Evolutionary conservation across 2,888 invertebrate genomes (phyloP).

Genomic region (Myopa testacea): DNA sequence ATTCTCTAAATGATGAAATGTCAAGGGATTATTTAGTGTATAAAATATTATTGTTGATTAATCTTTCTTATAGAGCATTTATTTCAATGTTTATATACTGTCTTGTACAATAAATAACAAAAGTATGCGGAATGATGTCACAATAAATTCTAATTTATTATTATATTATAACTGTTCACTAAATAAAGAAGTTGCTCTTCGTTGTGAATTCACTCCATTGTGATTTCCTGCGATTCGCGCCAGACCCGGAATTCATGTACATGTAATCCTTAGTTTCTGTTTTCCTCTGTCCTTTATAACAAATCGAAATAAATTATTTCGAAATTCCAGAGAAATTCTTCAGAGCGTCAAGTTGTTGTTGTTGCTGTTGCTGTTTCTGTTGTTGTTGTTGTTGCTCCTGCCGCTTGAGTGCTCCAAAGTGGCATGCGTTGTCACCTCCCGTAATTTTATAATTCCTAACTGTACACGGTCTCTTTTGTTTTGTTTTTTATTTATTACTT

Average conservation of each 20-base stretch:
- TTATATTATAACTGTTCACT: too few relatives aligned
- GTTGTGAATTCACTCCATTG: too few relatives aligned
- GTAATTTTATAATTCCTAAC: conserved; percentile 3
- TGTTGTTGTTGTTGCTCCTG: not conserved
- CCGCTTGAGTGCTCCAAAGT: not conserved
- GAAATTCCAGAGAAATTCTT: not conserved
- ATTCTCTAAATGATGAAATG: too few relatives aligned
- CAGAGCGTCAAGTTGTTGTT: not conserved
- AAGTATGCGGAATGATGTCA: too few relatives aligned
- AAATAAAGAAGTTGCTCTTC: too few relatives aligned
- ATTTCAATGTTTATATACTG: too few relatives aligned
- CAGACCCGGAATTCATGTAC: not conserved
- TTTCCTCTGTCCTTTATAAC: not conserved
- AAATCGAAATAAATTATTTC: conserved; percentile 21
- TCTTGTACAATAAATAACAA: too few relatives aligned
- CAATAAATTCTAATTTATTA: too few relatives aligned
- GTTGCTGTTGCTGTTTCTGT: too few relatives aligned
- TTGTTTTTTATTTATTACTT: conserved; percentile 29
- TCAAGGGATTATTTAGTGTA: too few relatives aligned
- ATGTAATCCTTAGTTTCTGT: not conserved
- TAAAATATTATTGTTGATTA: too few relatives aligned
- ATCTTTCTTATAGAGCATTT: too few relatives aligned
- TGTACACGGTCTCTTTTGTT: not conserved
- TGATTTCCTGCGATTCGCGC: not conserved
- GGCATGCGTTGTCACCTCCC: conserved; percentile 17